Conservation (phyloP, 2,797 vertebrate species). For the Crenichthys baileyi region DNA sequence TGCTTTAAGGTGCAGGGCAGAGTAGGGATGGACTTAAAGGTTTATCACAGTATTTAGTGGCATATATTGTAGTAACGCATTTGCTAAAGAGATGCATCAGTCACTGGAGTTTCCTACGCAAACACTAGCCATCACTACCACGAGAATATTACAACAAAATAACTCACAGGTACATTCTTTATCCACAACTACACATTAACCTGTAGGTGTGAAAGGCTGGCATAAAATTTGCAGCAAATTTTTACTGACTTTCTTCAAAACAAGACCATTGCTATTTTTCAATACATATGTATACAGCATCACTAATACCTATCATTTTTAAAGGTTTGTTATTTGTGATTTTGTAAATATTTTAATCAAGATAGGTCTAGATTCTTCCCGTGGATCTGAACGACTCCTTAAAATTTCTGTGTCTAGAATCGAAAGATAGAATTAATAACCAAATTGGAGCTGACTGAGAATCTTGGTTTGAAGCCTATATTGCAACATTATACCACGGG, state of each 20-base stretch:
- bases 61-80: not conserved
- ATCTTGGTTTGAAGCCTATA: conserved; percentile 21
- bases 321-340: not conserved
- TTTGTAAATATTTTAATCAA: conserved; percentile 8
- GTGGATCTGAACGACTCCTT: conserved; percentile 9
- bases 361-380: conserved; percentile 1
- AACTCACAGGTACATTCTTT: not conserved
- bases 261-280: not conserved
- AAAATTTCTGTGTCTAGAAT: conserved; percentile 12
- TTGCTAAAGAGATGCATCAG: not conserved
- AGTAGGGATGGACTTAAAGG: too few relatives aligned
- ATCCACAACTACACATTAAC: not conserved
- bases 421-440: not conserved
- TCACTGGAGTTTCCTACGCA: not conserved
- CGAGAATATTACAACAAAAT: not conserved
- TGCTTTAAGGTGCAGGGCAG: too few relatives aligned
- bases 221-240: not conserved
- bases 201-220: not conserved
- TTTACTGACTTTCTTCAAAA: not conserved
- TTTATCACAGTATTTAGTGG: too few relatives aligned
- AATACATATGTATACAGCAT: not conserved
- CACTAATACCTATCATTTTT: not conserved
- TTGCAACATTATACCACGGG: conserved; percentile 16
- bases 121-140: not conserved
- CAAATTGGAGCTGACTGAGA: conserved; percentile 25